Percentiles rank a stretch among this genome's conserved stretches.
These are phyloP conservation scores for Heliconius charithonia DNA, from an alignment of 2,888 invertebrate genomes.

Conservation along the genomic window DNA sequence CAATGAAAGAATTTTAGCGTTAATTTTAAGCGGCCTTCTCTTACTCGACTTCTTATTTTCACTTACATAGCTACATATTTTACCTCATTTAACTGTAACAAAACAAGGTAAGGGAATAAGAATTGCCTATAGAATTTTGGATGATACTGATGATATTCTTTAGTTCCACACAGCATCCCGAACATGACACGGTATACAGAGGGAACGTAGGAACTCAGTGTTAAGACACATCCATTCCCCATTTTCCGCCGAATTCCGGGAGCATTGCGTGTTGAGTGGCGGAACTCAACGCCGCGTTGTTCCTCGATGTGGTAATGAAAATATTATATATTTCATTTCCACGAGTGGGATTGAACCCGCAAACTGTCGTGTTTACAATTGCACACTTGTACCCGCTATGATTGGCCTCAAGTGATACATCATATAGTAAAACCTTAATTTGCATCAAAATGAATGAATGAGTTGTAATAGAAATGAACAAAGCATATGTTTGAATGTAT, in stretches of 20 bases:
- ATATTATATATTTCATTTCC: no score
- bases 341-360: no score
- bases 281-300: no score
- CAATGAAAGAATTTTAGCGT: conserved; percentile 13
- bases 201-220: background rate
- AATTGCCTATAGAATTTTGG: no score
- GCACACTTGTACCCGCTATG: no score
- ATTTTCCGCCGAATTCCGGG: no score
- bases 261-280: no score
- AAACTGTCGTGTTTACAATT: no score
- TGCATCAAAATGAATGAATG: background rate
- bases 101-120: background rate
- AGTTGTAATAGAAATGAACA: background rate
- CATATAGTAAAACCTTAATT: background rate
- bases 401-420: background rate
- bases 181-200: background rate
- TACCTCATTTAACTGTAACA: background rate
- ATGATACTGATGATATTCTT: background rate
- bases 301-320: no score
- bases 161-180: background rate
- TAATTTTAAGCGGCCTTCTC: background rate
- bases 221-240: no score
- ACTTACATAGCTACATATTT: background rate
- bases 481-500: conserved; percentile 3
- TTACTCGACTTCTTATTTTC: background rate